Evolutionary conservation across 2,888 invertebrate species (phyloP).

Genomic region (Cecidostiba fungosa): DNA sequence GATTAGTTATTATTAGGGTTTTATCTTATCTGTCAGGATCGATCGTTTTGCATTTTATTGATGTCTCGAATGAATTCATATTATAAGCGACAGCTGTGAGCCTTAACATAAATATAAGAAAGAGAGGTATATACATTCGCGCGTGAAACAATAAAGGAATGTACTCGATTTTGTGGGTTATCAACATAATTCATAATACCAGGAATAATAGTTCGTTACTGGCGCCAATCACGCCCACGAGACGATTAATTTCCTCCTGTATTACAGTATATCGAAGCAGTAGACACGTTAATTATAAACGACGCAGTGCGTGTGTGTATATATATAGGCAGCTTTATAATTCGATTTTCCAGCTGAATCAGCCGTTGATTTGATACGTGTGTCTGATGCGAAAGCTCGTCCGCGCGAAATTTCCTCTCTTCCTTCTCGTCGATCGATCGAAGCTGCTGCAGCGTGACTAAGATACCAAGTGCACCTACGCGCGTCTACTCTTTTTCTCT

Average conservation of each 20-base stretch:
- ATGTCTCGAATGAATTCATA: no score
- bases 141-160: no score
- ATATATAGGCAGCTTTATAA: not conserved
- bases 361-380: not conserved
- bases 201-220: no score
- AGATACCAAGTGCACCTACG: constrained; percentile 52
- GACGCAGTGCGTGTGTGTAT: no score
- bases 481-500: not conserved
- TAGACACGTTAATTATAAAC: not conserved
- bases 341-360: constrained; percentile 6
- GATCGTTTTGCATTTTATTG: no score
- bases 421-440: constrained; percentile 42
- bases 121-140: no score
- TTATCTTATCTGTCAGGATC: no score
- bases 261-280: not conserved
- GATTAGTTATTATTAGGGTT: no score
- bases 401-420: constrained; percentile 13
- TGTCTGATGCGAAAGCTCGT: not conserved
- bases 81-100: no score
- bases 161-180: no score
- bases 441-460: constrained; percentile 51
- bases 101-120: no score
- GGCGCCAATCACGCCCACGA: not conserved
- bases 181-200: no score
- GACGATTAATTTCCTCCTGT: not conserved